Base-by-base conservation (phyloP, 2,797 vertebrate genomes). In the Parauchenoglanis ngamensis region DNA sequence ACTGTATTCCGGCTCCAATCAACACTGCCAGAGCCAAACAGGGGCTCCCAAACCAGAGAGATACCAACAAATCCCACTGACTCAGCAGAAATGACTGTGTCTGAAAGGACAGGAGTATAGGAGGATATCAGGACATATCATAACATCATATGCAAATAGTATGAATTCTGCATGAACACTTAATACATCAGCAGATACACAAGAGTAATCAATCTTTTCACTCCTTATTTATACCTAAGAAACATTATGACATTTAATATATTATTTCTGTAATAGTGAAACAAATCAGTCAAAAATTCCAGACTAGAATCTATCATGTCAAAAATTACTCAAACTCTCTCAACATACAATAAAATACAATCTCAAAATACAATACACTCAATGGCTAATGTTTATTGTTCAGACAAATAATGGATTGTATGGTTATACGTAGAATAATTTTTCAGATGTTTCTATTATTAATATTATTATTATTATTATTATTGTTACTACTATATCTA, bases 11-110 rank as follows among this genome's bases (percentile, higher is more conserved):
- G 72, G 52, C 85, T 84, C 91, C 87, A 90, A 84, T 92, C 89
- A 79, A 91, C 86, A 75, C 68, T 73, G 83, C 68, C 92, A 93
- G 92, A 90, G 86, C 83, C 68, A 44, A 89, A 83, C 25, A 68
- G 85, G 78, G 73, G 85, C 87, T 89, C 90, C 91, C 90, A 87
- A 84, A 84, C 83, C 61, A 46, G 54, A 54, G 75, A 93, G 92
- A 93, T 94, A 93, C 85, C 54, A 88, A 86, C 85, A 87, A 70
- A 46, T 91, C 90, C 91, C 89, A 88, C 89, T 94, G 92, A 93
- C 72, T 87, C 78, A 59, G 78, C 85, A 86, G 44, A 88, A 91
- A 86, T 85, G 10, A 17, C 2, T 19, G 10, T 40, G 83, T 35
- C 52, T 82, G 11, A 77, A 35, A 87, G 31, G n/a, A 46, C 44